Evolutionary conservation across 2,888 invertebrate species (phyloP).

Genomic region (Alcis repandata): DNA sequence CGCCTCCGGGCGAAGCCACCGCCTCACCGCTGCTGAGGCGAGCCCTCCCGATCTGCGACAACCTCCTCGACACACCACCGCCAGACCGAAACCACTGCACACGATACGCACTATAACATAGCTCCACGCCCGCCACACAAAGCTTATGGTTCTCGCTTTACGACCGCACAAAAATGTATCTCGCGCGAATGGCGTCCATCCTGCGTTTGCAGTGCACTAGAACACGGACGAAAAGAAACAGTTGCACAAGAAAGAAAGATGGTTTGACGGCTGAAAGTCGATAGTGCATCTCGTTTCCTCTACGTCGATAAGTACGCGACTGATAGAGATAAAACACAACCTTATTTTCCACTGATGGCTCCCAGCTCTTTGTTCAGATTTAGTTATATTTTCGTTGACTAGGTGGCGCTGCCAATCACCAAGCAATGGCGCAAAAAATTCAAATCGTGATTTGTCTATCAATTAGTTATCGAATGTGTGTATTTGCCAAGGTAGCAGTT

Average conservation of each 20-base stretch:
- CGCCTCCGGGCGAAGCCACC: constrained; percentile 59
- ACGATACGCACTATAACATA: constrained; percentile 73
- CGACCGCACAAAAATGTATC: constrained; percentile 77
- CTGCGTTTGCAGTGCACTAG: constrained; percentile 85
- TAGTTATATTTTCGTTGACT: constrained; percentile 59
- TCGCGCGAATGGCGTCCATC: constrained; percentile 86
- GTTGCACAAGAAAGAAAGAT: constrained; percentile 87
- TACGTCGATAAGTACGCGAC: constrained; percentile 48
- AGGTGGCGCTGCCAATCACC: constrained; percentile 63
- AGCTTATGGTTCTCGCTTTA: constrained; percentile 67
- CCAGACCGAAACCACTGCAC: constrained; percentile 65
- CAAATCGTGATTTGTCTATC: not conserved
- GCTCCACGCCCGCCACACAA: constrained; percentile 69
- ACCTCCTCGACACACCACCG: constrained; percentile 66
- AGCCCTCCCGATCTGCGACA: constrained; percentile 56
- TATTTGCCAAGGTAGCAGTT: not conserved
- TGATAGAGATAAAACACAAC: constrained; percentile 81
- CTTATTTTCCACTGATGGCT: constrained; percentile 77
- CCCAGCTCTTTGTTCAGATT: constrained; percentile 82
- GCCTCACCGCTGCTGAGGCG: constrained; percentile 52
- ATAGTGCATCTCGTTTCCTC: constrained; percentile 73
- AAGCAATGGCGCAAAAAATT: constrained; percentile 35
- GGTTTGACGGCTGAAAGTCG: constrained; percentile 82
- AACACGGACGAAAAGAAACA: constrained; percentile 85
- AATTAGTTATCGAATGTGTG: too few relatives aligned